Evolutionary conservation across 2,797 vertebrate genomes (phyloP).

Genomic region (Hemibagrus guttatus): DNA sequence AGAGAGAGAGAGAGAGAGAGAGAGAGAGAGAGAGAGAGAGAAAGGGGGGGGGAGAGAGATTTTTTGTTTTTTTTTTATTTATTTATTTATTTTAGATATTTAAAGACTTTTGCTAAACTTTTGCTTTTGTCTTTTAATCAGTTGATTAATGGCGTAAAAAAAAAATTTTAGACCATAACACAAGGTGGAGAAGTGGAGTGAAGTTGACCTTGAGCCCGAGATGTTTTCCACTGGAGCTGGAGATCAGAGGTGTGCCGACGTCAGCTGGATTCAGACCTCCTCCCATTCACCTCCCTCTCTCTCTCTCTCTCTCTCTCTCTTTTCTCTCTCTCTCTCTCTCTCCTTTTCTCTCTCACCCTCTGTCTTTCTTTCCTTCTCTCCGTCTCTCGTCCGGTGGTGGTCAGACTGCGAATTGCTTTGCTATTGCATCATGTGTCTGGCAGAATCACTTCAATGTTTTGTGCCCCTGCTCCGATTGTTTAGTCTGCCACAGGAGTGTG

Average conservation of each 20-base stretch:
- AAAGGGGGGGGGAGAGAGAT: too few relatives aligned
- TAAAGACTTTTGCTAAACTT: background rate
- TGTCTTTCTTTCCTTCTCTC: background rate
- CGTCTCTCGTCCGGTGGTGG: slow-evolving; percentile 20
- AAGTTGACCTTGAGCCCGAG: background rate
- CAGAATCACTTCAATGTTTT: slow-evolving; percentile 79
- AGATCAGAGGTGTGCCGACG: slow-evolving; percentile 18
- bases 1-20: too few relatives aligned
- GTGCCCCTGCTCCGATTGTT: slow-evolving; percentile 70
- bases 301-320: background rate
- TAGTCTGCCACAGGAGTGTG: slow-evolving; percentile 67
- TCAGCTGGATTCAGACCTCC: slow-evolving; percentile 31
- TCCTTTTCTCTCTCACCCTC: background rate
- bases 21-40: too few relatives aligned
- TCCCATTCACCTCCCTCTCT: background rate
- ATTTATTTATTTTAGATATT: too few relatives aligned
- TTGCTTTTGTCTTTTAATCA: background rate
- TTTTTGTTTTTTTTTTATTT: too few relatives aligned
- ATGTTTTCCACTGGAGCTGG: background rate
- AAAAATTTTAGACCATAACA: background rate
- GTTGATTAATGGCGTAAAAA: background rate
- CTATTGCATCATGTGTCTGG: slow-evolving; percentile 77
- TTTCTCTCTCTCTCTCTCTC: background rate
- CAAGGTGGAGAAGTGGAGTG: background rate
- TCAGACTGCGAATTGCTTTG: slow-evolving; percentile 65